These are phyloP conservation scores for Parazoanthus atlanticus DNA, from an alignment of 92 coral and sea anemone genomes.

Conservation along the genomic window DNA sequence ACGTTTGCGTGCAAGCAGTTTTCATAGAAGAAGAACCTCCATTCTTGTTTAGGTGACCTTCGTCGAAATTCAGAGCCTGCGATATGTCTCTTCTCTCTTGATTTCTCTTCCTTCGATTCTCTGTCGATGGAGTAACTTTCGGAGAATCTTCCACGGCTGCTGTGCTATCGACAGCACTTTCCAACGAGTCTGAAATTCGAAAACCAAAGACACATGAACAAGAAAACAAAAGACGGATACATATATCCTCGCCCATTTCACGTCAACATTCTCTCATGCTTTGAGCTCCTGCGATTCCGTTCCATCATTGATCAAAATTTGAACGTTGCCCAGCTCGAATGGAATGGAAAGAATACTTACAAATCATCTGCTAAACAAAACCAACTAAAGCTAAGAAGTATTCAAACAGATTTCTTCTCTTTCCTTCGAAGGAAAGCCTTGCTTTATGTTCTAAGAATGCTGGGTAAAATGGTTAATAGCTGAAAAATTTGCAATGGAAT, in stretches of 20 bases:
- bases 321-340: conserved; percentile 40
- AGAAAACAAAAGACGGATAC: conserved; percentile 3
- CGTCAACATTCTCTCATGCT: conserved; percentile 41
- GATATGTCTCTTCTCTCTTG: conserved; percentile 72
- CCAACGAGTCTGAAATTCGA: conserved; percentile 39
- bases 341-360: conserved; percentile 43
- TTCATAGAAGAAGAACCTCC: conserved; percentile 59
- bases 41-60: conserved; percentile 63
- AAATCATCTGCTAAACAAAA: conserved; percentile 33
- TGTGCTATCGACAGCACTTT: conserved; percentile 26
- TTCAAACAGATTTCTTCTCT: conserved; percentile 9
- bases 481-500: conserved; percentile 77
- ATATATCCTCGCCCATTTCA: conserved; percentile 26
- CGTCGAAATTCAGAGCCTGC: conserved; percentile 70
- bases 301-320: conserved; percentile 30
- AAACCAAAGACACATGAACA: conserved; percentile 22
- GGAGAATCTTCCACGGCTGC: conserved; percentile 65
- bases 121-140: conserved; percentile 68
- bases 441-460: conserved; percentile 45
- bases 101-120: conserved; percentile 83
- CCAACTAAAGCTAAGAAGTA: neutral
- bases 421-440: conserved; percentile 12
- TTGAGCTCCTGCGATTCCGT: conserved; percentile 26
- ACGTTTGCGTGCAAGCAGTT: conserved; percentile 93
- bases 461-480: conserved; percentile 52